Conservation (phyloP, 2,888 invertebrate species). For the Ormyrus pomaceus region DNA sequence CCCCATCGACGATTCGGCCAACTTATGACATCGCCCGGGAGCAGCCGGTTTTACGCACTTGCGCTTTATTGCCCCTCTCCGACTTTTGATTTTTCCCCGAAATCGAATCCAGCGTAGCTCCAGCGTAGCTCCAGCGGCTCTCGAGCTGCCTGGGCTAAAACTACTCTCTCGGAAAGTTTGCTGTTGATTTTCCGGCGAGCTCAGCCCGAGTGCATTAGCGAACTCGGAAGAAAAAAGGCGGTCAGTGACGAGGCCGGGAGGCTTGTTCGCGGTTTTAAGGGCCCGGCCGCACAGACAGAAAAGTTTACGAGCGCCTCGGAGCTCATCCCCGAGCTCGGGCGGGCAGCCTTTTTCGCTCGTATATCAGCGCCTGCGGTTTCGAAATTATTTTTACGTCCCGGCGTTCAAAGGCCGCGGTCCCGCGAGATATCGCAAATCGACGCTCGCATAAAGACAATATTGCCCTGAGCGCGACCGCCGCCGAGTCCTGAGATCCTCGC, state of each 20-base stretch:
- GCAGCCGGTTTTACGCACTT: constrained; percentile 43
- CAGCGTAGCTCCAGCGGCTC: too few relatives aligned
- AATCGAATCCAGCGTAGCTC: too few relatives aligned
- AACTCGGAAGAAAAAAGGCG: constrained; percentile 6
- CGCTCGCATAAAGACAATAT: constrained; percentile 42
- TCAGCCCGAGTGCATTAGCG: constrained; percentile 32
- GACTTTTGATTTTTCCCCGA: neutral
- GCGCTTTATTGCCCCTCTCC: neutral
- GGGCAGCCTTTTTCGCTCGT: constrained; percentile 63
- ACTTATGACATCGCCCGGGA: constrained; percentile 50
- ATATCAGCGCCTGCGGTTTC: constrained; percentile 72
- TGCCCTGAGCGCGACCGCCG: constrained; percentile 37
- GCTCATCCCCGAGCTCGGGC: neutral
- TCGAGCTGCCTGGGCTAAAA: neutral
- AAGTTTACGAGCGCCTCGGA: constrained; percentile 69
- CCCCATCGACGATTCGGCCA: constrained; percentile 52
- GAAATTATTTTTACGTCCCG: constrained; percentile 70
- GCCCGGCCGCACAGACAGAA: constrained; percentile 70
- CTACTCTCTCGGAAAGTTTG: neutral
- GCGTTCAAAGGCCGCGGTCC: constrained; percentile 63
- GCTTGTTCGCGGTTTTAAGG: constrained; percentile 71
- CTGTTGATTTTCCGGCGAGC: constrained; percentile 22
- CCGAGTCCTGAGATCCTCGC: constrained; percentile 37
- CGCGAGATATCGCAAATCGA: constrained; percentile 56
- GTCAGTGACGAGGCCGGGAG: constrained; percentile 59